Conservation (phyloP, 2,888 invertebrate genomes). For the Hirtodrosophila duncani region DNA sequence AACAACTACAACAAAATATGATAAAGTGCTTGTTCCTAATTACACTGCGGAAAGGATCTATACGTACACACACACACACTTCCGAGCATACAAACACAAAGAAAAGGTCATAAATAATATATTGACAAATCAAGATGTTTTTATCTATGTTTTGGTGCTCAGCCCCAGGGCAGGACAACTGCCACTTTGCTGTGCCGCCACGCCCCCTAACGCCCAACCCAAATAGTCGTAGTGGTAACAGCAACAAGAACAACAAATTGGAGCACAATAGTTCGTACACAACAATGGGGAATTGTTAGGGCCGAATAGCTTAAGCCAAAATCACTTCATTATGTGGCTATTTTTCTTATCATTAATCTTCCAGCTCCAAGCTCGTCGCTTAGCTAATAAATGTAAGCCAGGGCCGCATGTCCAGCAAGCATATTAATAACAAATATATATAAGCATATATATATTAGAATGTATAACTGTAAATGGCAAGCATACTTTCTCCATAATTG, state of each 20-base stretch:
- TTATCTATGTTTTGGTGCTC: conserved; percentile 38
- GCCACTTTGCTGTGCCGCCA: conserved; percentile 7
- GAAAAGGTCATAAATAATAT: conserved; percentile 59
- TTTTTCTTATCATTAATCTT: conserved; percentile 57
- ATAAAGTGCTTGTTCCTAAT: too few relatives aligned
- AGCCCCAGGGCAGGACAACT: too few relatives aligned
- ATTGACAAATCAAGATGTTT: conserved; percentile 68
- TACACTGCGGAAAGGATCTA: too few relatives aligned
- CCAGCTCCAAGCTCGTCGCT: conserved; percentile 7
- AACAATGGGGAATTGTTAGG: conserved; percentile 2
- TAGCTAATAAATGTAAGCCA: conserved; percentile 37
- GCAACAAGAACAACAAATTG: conserved; percentile 4
- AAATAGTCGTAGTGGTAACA: too few relatives aligned
- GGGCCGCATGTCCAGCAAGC: conserved; percentile 30
- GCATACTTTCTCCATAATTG: too few relatives aligned
- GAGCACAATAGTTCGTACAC: conserved; percentile 3
- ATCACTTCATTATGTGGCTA: conserved; percentile 58
- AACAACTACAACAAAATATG: too few relatives aligned
- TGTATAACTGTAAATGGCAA: too few relatives aligned
- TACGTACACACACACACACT: too few relatives aligned
- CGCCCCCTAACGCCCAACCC: too few relatives aligned
- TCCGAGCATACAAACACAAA: too few relatives aligned
- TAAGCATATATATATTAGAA: conserved; percentile 3
- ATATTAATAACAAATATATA: conserved; percentile 49
- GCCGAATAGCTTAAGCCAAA: conserved; percentile 28